These are phyloP conservation scores for Erpobdella octoculata DNA, from an alignment of 2,888 invertebrate species.

Conservation along the genomic window DNA sequence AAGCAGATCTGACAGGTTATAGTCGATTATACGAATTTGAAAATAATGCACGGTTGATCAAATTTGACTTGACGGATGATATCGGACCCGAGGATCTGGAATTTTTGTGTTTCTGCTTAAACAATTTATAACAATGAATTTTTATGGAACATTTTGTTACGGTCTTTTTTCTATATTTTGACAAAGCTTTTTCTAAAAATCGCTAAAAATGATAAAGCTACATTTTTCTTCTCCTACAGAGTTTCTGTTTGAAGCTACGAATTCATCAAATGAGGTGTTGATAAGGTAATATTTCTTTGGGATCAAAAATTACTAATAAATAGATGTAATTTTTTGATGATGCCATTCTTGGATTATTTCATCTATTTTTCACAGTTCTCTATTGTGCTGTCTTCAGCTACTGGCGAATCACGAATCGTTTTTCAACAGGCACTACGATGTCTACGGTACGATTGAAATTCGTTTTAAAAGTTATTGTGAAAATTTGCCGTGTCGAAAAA, in stretches of 20 bases:
- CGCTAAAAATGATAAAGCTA: too few relatives aligned
- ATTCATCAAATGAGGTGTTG: not conserved
- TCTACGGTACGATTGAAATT: not conserved
- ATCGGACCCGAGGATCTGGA: too few relatives aligned
- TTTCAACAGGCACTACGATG: not conserved
- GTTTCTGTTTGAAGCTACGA: conserved; percentile 3
- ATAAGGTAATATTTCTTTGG: not conserved
- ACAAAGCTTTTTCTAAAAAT: too few relatives aligned
- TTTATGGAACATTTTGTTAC: too few relatives aligned
- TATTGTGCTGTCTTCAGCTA: not conserved
- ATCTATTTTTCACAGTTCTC: not conserved
- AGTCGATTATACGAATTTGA: not conserved
- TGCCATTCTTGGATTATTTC: not conserved
- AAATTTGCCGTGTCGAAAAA: too few relatives aligned
- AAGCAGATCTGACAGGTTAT: conserved; percentile 39
- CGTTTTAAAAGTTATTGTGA: not conserved
- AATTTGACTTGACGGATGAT: too few relatives aligned
- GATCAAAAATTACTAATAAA: not conserved
- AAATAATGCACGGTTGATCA: not conserved
- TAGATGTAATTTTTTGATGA: not conserved
- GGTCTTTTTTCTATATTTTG: too few relatives aligned
- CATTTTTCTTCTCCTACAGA: conserved; percentile 3
- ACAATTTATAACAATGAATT: too few relatives aligned
- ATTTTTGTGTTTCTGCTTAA: too few relatives aligned
- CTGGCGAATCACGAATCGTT: conserved; percentile 9